These are phyloP conservation scores for Aphis craccivora DNA, from an alignment of 1,140 invertebrate species.

Conservation along the genomic window DNA sequence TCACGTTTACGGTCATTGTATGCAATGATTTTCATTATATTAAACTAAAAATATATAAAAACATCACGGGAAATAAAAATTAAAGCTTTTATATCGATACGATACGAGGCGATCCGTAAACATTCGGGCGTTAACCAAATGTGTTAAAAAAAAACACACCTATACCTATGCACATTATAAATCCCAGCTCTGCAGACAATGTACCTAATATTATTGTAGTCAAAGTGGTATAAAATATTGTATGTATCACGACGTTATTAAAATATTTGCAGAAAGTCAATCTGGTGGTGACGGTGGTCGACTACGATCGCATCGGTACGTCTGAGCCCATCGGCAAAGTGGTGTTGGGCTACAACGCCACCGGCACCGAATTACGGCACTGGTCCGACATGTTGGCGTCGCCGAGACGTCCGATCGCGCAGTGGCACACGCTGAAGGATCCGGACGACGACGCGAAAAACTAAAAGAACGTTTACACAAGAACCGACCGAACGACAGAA, in stretches of 20 bases:
- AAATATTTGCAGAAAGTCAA: slow-evolving; percentile 91
- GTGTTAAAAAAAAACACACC: too few species aligned
- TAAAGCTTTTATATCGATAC: too few species aligned
- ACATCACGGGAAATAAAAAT: too few species aligned
- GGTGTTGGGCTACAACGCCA: slow-evolving; percentile 95
- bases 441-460: slow-evolving; percentile 94
- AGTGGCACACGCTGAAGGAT: slow-evolving; percentile 99
- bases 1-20: too few species aligned
- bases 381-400: slow-evolving; percentile 99
- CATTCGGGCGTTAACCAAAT: too few species aligned
- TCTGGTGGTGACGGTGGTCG: slow-evolving; percentile 97
- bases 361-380: slow-evolving; percentile 96
- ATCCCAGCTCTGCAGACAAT: not conserved
- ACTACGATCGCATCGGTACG: slow-evolving; percentile 99
- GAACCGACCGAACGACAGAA: not conserved
- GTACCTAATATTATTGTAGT: too few species aligned
- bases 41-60: too few species aligned
- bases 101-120: too few species aligned
- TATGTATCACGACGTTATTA: not conserved
- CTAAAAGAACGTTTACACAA: slow-evolving; percentile 66
- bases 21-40: too few species aligned
- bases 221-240: not conserved
- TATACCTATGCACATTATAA: too few species aligned
- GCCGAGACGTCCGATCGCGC: slow-evolving; percentile 96
- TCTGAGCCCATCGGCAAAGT: slow-evolving; percentile 99